These are phyloP conservation scores for Drosophila ambigua DNA, from an alignment of 1,140 invertebrate genomes.

Conservation along the genomic window DNA sequence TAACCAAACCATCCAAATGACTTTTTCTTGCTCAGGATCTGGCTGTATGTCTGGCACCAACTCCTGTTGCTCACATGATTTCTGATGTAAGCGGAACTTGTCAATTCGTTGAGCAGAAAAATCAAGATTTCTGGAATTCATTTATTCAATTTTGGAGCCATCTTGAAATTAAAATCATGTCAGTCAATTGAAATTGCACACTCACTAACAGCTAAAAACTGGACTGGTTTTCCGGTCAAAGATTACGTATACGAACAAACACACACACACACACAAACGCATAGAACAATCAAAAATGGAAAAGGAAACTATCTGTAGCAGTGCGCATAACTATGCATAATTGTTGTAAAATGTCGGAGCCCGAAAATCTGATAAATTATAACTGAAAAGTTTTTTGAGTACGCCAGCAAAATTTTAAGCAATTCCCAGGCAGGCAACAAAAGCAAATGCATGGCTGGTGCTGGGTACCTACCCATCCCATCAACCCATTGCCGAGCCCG, in stretches of 20 bases:
- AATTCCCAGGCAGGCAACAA: conserved; percentile 35
- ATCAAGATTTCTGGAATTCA: conserved; percentile 34
- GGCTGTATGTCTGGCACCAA: not conserved
- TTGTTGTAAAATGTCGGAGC: conserved; percentile 64
- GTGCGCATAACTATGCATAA: conserved; percentile 65
- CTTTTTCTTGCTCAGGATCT: not conserved
- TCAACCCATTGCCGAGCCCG: not conserved
- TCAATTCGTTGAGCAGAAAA: conserved; percentile 49
- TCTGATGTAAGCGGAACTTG: conserved; percentile 38
- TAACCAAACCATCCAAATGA: conserved; percentile 24
- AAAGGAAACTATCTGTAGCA: conserved; percentile 56
- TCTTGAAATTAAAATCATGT: conserved; percentile 33
- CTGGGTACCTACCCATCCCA: not conserved
- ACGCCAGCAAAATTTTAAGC: conserved; percentile 59
- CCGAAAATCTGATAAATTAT: conserved; percentile 75
- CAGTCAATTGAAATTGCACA: conserved; percentile 38
- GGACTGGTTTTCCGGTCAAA: conserved; percentile 27
- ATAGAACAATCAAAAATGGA: conserved; percentile 2
- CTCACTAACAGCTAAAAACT: conserved; percentile 24
- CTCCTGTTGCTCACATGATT: conserved; percentile 45
- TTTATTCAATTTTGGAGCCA: conserved; percentile 22
- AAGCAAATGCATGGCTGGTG: conserved; percentile 1
- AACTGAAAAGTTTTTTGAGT: conserved; percentile 56
- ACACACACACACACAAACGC: conserved; percentile 5
- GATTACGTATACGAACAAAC: conserved; percentile 40